Evolutionary conservation across 2,888 invertebrate genomes (phyloP).

Genomic region (Tetrapedia diversipes): DNA sequence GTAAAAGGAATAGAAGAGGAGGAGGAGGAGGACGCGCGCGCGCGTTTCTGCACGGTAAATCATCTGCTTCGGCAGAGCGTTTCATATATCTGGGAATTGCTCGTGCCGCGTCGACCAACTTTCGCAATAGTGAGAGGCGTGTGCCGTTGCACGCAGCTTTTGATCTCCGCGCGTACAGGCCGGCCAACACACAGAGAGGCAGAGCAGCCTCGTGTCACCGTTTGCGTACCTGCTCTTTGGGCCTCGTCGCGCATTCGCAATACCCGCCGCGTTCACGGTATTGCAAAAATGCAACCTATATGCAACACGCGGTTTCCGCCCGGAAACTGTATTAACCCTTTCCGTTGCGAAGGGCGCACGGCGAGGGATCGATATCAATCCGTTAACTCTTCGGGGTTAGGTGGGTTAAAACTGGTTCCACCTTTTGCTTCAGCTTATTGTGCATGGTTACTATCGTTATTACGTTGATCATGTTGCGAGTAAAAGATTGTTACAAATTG

Average conservation of each 20-base stretch:
- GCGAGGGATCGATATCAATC: too few species aligned
- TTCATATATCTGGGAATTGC: conserved; percentile 56
- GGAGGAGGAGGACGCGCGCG: too few species aligned
- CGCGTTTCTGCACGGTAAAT: conserved; percentile 33
- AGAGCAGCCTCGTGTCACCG: conserved; percentile 51
- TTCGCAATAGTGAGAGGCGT: conserved; percentile 76
- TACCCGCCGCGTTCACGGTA: background rate
- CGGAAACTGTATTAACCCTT: background rate
- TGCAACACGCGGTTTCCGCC: background rate
- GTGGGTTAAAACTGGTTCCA: too few species aligned
- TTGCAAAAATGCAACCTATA: background rate
- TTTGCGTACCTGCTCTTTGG: conserved; percentile 48
- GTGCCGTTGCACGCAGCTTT: conserved; percentile 71
- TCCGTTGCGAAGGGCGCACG: too few species aligned
- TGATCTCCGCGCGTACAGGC: conserved; percentile 51
- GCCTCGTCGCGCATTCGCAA: conserved; percentile 13
- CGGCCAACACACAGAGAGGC: too few species aligned
- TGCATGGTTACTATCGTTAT: too few species aligned
- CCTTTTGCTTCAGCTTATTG: too few species aligned
- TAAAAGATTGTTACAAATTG: too few species aligned
- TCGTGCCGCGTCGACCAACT: conserved; percentile 47
- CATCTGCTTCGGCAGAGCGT: conserved; percentile 55
- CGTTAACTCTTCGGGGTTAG: too few species aligned
- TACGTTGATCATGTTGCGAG: too few species aligned
- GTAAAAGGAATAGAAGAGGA: background rate